Percentiles rank a stretch among this genome's conserved stretches.
phyloP scores from a whole-genome alignment of 2,888 invertebrate genomes.

The Mamestra brassicae region DNA sequence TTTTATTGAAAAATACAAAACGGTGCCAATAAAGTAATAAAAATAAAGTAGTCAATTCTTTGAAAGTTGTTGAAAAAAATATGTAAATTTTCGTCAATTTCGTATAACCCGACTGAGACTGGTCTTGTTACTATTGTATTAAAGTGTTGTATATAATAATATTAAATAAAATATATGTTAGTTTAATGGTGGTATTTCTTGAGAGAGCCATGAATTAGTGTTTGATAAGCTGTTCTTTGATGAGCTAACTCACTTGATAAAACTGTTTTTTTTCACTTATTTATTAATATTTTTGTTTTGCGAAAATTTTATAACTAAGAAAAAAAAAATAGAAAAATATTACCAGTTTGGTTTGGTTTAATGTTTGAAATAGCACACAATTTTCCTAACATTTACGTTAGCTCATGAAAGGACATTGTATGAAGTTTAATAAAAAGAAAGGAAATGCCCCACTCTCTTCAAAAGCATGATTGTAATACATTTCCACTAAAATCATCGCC shows the following conservation, averaged over 20 bases:
- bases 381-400: not conserved
- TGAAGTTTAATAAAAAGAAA: conserved; percentile 9
- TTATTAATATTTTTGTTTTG: not conserved
- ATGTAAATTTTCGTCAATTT: conserved; percentile 79
- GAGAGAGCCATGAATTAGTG: conserved; percentile 16
- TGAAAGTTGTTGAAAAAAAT: conserved; percentile 68
- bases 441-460: conserved; percentile 15
- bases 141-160: conserved; percentile 61
- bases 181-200: conserved; percentile 42
- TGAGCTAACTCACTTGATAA: conserved; percentile 17
- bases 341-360: not conserved
- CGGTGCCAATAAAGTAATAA: conserved; percentile 27
- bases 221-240: conserved; percentile 14
- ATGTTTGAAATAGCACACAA: not conserved
- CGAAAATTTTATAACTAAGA: not conserved
- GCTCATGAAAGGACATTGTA: conserved; percentile 26
- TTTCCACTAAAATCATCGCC: conserved; percentile 43
- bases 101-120: conserved; percentile 81
- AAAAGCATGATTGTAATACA: conserved; percentile 21
- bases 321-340: too few relatives aligned
- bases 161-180: conserved; percentile 54
- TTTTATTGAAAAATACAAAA: not conserved
- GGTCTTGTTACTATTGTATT: conserved; percentile 78
- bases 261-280: not conserved
- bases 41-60: conserved; percentile 60